Base-by-base conservation (phyloP, 2,113 vertebrate species). In the Hypomesus transpacificus region DNA sequence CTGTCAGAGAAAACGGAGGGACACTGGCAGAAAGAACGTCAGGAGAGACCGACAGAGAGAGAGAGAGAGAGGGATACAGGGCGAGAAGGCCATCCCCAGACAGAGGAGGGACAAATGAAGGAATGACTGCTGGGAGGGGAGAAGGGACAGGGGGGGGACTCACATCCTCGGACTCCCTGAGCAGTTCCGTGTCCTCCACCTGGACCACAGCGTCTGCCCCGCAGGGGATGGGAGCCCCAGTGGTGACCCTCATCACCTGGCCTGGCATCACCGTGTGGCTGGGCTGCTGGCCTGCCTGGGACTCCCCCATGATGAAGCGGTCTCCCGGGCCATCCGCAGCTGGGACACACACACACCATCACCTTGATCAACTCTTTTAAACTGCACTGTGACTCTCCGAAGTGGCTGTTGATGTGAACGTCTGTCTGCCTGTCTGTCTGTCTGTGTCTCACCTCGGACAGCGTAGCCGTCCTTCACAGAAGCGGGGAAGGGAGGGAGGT, bases 401-500 rank as follows among this genome's bases (percentile, higher is more conserved):
- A 34, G 31, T 34, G 31, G 31, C 31, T 6, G 4, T 34, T 34
- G 31, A 34, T 34, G 31, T 34, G 4, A 34, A 3, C 31, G 7
- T 34, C 31, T 6, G 31, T 34, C 31, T 34, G 6, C 6, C 31
- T 34, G 31, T 34, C 31, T 3, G 31, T 34, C 39, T 13, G 1
- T 34, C 31, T 34, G 6, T 9, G 16, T 16, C 84, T 94, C 88
- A 99, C 97, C 97, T 94, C 97, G 92, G 77, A 99, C 97, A 85
- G 97, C 97, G 0, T 99, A 99, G 74, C 97, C 97, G 0, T 99
- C 97, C 91, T 99, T 99, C 76, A 99, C 95, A 14, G 97, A 99
- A 70, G 97, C 97, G 64, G 97, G 97, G 75, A 99, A 99, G 1
- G 97, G 96, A 73, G 97, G 97, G 76, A 99, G 90, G 88, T 98